phyloP scores from a whole-genome alignment of 2,113 vertebrate species.

The Psilopsiagon aymara region DNA sequence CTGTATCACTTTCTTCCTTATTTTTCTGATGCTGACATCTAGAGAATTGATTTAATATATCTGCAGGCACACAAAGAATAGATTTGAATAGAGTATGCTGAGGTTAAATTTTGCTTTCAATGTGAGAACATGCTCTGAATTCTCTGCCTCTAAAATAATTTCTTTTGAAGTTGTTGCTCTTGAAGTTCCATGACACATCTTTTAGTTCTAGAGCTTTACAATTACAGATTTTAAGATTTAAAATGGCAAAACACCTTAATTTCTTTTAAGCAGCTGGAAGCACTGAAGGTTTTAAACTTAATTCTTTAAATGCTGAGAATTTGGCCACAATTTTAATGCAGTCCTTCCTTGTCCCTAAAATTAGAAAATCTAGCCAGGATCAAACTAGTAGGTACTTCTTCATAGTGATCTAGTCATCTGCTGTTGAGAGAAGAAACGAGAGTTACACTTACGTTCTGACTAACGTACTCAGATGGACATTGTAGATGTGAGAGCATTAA shows the following conservation, averaged over 20 bases:
- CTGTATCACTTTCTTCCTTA: background rate
- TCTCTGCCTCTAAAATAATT: background rate
- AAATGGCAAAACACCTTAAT: background rate
- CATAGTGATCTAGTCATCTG: background rate
- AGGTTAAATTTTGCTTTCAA: background rate
- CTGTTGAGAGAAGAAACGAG: background rate
- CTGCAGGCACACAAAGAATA: background rate
- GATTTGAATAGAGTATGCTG: background rate
- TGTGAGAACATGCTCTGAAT: background rate
- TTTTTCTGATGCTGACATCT: background rate
- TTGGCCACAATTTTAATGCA: background rate
- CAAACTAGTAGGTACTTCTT: background rate
- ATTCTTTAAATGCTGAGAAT: background rate
- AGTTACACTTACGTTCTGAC: background rate
- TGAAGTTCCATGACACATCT: background rate
- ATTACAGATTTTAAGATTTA: background rate
- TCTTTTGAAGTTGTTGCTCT: background rate
- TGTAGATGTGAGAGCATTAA: background rate
- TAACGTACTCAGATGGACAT: accelerated
- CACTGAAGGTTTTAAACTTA: background rate
- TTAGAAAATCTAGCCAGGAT: background rate
- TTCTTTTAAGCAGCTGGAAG: background rate
- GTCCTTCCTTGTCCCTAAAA: background rate
- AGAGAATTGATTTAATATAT: background rate
- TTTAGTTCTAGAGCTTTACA: background rate